phyloP scores from a whole-genome alignment of 2,113 vertebrate species.

The Cyanoderma ruficeps region DNA sequence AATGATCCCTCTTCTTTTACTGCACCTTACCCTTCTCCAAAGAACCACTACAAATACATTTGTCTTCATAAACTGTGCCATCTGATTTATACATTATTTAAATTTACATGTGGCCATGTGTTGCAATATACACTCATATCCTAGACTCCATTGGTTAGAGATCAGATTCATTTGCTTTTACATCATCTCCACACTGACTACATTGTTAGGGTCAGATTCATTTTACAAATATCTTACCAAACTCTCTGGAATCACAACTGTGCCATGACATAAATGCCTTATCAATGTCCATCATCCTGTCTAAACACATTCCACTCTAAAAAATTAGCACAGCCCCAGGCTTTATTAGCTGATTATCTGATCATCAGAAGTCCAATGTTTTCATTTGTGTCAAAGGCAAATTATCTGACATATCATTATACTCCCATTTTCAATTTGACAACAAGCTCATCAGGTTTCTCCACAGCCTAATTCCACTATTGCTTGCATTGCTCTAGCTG shows the following conservation, averaged over 20 bases:
- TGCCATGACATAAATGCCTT: slow-evolving; percentile 13
- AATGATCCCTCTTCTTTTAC: neutral
- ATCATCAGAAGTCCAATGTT: slow-evolving; percentile 53
- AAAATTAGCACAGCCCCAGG: slow-evolving; percentile 49
- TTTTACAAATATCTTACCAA: slow-evolving; percentile 42
- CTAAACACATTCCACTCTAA: slow-evolving; percentile 51
- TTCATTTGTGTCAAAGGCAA: slow-evolving; percentile 50
- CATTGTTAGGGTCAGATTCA: neutral
- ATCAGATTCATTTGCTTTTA: neutral
- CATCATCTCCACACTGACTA: neutral
- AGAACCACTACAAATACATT: neutral
- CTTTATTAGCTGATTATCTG: slow-evolving; percentile 53
- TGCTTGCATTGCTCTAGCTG: neutral
- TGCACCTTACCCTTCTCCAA: neutral
- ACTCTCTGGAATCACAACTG: slow-evolving; percentile 41
- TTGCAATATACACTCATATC: neutral
- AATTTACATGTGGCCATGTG: neutral
- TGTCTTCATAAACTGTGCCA: neutral
- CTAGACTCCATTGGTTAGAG: neutral
- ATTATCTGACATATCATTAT: slow-evolving; percentile 31
- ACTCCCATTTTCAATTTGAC: slow-evolving; percentile 14
- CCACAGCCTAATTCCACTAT: neutral
- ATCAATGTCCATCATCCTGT: slow-evolving; percentile 52
- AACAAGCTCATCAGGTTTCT: neutral
- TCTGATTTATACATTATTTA: neutral